Conservation (phyloP, 2,888 invertebrate species). For the Dicyrtomina minuta region DNA sequence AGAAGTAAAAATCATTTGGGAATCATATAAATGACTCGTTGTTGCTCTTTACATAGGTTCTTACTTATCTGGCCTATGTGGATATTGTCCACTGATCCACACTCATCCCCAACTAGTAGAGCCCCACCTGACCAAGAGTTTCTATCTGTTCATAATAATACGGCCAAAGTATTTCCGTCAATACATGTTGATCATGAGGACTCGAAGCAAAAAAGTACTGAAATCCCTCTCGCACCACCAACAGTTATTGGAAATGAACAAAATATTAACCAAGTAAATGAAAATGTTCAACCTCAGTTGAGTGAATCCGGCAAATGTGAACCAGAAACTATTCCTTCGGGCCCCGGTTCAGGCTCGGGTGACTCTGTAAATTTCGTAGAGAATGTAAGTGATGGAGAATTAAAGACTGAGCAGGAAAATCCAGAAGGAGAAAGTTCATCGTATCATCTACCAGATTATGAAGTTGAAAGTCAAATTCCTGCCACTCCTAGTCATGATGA, state of each 20-base stretch:
- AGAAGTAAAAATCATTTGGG: no score
- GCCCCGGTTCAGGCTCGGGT: not conserved
- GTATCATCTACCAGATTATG: not conserved
- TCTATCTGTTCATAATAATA: not conserved
- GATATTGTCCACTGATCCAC: slow-evolving; percentile 15
- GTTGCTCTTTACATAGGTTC: not conserved
- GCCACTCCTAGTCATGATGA: slow-evolving; percentile 12
- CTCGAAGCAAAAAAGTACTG: not conserved
- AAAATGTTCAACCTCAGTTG: not conserved
- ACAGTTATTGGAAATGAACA: not conserved
- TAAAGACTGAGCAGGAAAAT: slow-evolving; percentile 13
- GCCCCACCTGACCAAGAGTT: not conserved
- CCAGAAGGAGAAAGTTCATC: not conserved
- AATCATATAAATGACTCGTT: no score
- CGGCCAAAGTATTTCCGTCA: no score
- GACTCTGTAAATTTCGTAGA: not conserved
- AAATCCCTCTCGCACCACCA: not conserved
- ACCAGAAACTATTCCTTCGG: not conserved
- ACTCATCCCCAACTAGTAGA: not conserved
- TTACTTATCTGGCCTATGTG: slow-evolving; percentile 11
- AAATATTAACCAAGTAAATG: not conserved
- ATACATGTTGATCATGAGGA: no score
- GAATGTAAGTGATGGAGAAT: not conserved
- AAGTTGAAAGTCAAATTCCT: not conserved
- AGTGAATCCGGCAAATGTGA: not conserved